Evolutionary conservation across 2,113 vertebrate genomes (phyloP).

Genomic region (pig (Sus scrofa)): T2T-Sscrofa CM000830.6:110649501-110650000

Average conservation of each 20-base stretch:
- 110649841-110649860: too few relatives aligned
- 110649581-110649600: too few relatives aligned
- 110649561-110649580: too few relatives aligned
- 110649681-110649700: not conserved
- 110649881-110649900: too few relatives aligned
- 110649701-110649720: not conserved
- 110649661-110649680: not conserved
- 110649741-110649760: slow-evolving; percentile 5
- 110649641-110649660: not conserved
- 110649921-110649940: too few relatives aligned
- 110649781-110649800: not conserved
- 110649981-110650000: too few relatives aligned
- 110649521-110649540: not conserved
- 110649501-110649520: not conserved
- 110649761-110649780: not conserved
- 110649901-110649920: too few relatives aligned
- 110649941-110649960: too few relatives aligned
- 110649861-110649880: too few relatives aligned
- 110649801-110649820: not conserved
- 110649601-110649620: not conserved
- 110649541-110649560: too few relatives aligned
- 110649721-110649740: slow-evolving; percentile 28
- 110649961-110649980: too few relatives aligned
- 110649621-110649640: not conserved
- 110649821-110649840: not conserved